phyloP scores from a whole-genome alignment of 2,797 vertebrate species.

The Clarias pachynema region DNA sequence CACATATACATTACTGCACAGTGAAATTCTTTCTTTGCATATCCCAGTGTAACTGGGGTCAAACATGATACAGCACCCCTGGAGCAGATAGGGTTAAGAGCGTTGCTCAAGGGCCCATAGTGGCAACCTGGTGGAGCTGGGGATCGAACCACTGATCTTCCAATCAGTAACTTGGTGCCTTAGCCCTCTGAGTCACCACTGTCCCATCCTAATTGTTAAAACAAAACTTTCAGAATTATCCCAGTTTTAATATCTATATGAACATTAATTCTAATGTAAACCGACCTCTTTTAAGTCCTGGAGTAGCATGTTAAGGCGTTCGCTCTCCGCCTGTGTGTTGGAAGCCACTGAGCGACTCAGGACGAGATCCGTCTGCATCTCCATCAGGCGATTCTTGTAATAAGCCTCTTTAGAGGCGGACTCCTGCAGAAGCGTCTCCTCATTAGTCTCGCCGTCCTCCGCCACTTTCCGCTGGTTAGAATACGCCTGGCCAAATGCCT shows the following conservation, averaged over 20 bases:
- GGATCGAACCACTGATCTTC: no score
- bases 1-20: no score
- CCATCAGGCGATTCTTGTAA: conserved; percentile 87
- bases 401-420: conserved; percentile 95
- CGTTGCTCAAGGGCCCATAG: no score
- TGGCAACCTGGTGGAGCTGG: no score
- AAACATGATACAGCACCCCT: no score
- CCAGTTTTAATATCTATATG: neutral
- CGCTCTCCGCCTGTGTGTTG: conserved; percentile 87
- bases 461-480: conserved; percentile 95
- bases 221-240: neutral
- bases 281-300: conserved; percentile 92
- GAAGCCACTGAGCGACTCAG: conserved; percentile 83
- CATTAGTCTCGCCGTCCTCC: conserved; percentile 92
- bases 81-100: no score
- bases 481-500: conserved; percentile 97
- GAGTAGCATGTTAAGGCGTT: conserved; percentile 81
- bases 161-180: no score
- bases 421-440: conserved; percentile 93
- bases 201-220: neutral
- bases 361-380: conserved; percentile 89
- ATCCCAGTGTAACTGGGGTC: no score
- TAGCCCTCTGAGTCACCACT: no score
- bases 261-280: neutral
- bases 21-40: no score